Conservation (phyloP, 2,113 vertebrate genomes). For the Pluvianellus socialis region DNA sequence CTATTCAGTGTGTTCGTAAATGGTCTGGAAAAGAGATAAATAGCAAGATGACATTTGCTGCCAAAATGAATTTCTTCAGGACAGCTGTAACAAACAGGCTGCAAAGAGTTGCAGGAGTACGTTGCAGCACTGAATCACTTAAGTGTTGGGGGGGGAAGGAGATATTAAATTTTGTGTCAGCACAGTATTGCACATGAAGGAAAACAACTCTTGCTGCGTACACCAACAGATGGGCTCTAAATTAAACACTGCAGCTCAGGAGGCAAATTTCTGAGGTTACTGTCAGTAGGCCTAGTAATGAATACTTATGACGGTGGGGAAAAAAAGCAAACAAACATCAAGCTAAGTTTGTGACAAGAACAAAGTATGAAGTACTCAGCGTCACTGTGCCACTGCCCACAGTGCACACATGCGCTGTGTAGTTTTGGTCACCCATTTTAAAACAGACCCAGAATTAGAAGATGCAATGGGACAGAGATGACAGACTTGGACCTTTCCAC, state of each 20-base stretch:
- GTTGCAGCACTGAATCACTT: background rate
- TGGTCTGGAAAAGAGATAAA: constrained; percentile 16
- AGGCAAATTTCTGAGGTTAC: background rate
- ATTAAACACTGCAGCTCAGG: background rate
- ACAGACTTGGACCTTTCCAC: background rate
- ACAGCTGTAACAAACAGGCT: background rate
- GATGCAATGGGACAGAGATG: background rate
- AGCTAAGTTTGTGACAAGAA: background rate
- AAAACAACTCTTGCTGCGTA: background rate
- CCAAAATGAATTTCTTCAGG: constrained; percentile 6
- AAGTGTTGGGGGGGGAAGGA: background rate
- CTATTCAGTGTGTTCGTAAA: background rate
- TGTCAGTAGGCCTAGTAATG: background rate
- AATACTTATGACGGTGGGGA: background rate
- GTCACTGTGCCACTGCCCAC: background rate
- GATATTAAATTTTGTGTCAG: background rate
- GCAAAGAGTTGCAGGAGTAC: background rate
- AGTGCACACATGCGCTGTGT: background rate
- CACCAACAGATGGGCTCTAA: background rate
- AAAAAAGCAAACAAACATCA: background rate
- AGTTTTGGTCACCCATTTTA: background rate
- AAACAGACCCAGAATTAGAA: background rate
- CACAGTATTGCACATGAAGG: background rate
- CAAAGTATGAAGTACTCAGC: background rate
- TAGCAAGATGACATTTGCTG: background rate